phyloP scores from a whole-genome alignment of 2,888 invertebrate genomes.

The Gonocerus acuteangulatus region DNA sequence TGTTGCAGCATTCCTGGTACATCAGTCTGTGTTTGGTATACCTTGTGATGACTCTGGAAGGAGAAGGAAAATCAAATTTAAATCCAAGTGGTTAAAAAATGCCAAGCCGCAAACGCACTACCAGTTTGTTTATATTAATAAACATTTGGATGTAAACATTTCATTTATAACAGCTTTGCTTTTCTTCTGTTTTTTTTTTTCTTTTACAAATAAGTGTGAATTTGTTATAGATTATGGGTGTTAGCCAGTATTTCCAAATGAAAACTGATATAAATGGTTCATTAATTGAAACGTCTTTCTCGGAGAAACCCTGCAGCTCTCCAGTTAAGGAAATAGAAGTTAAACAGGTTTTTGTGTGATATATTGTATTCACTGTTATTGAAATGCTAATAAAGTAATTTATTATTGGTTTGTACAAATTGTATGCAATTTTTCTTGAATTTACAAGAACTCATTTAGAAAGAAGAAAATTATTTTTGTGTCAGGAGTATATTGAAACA shows the following conservation, averaged over 20 bases:
- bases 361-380: too few relatives aligned
- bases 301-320: neutral
- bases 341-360: neutral
- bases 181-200: too few relatives aligned
- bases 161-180: neutral
- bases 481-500: too few relatives aligned
- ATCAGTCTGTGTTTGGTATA: conserved; percentile 27
- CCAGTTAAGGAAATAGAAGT: neutral
- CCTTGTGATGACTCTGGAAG: conserved; percentile 25
- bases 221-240: conserved; percentile 12
- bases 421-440: too few relatives aligned
- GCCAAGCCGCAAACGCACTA: conserved; percentile 22
- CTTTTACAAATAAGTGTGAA: too few relatives aligned
- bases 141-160: conserved; percentile 27
- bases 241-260: conserved; percentile 17
- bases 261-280: too few relatives aligned
- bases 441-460: too few relatives aligned
- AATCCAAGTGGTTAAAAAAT: conserved; percentile 17
- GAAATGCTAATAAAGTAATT: too few relatives aligned
- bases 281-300: neutral
- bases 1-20: conserved; percentile 28
- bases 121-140: conserved; percentile 32
- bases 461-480: too few relatives aligned
- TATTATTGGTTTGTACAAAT: too few relatives aligned
- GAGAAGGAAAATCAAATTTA: conserved; percentile 24